Evolutionary conservation across 2,113 vertebrate species (phyloP).

Genomic region (Oryzias celebensis): DNA sequence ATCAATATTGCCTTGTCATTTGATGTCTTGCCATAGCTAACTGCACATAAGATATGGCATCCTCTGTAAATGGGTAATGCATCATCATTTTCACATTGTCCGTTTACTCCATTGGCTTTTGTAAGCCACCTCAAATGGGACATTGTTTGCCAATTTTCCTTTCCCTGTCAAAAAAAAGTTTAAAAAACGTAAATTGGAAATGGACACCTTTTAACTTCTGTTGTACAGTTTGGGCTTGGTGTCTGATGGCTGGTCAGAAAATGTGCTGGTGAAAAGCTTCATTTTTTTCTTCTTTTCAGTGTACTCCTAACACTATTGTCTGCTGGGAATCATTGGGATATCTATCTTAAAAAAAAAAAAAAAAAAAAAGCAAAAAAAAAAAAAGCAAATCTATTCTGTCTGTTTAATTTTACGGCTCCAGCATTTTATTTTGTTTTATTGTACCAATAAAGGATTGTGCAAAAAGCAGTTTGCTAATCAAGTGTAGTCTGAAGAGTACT

Average conservation of each 20-base stretch:
- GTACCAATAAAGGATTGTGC: conserved; percentile 80
- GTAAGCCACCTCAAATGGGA: conserved; percentile 56
- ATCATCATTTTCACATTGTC: conserved; percentile 39
- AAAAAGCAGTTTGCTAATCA: conserved; percentile 71
- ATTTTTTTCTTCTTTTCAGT: conserved; percentile 61
- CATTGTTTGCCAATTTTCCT: conserved; percentile 42
- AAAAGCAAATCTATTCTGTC: conserved; percentile 70
- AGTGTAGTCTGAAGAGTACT: conserved; percentile 56
- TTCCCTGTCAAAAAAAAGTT: conserved; percentile 37
- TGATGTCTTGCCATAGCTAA: conserved; percentile 18
- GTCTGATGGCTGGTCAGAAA: conserved; percentile 54
- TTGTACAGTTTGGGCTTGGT: conserved; percentile 58
- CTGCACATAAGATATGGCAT: conserved; percentile 38
- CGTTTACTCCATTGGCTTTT: conserved; percentile 50
- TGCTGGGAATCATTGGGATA: conserved; percentile 71
- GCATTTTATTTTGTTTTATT: conserved; percentile 75
- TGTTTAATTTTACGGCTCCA: conserved; percentile 73
- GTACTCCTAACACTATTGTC: conserved; percentile 76
- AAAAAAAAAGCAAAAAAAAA: neutral
- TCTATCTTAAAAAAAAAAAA: conserved; percentile 32
- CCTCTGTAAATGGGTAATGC: conserved; percentile 15
- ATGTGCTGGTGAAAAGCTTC: conserved; percentile 69
- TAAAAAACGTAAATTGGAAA: conserved; percentile 34
- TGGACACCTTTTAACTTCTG: conserved; percentile 56
- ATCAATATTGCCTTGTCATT: conserved; percentile 44